phyloP scores from a whole-genome alignment of 2,113 vertebrate species.

The Indicator maculatus region DNA sequence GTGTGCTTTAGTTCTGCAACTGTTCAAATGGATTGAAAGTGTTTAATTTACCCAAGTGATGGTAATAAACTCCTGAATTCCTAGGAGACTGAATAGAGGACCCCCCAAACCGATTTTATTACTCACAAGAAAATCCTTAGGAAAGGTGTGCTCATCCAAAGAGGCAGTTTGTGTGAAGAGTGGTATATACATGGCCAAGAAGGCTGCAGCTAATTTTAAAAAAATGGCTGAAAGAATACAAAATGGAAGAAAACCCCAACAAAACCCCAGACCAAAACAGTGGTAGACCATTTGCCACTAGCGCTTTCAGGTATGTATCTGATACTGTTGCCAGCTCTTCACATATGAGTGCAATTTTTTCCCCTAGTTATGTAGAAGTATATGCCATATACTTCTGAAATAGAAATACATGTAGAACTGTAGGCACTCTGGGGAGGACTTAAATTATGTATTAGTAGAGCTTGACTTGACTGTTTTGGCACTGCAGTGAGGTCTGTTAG shows the following conservation, averaged over 20 bases:
- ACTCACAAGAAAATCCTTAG: not conserved
- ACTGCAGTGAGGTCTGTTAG: constrained; percentile 34
- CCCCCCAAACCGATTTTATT: not conserved
- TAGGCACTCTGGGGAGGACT: not conserved
- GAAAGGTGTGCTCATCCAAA: not conserved
- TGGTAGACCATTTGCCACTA: not conserved
- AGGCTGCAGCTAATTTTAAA: not conserved
- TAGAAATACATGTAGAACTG: not conserved
- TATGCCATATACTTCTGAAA: not conserved
- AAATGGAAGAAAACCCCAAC: not conserved
- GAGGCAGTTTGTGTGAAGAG: not conserved
- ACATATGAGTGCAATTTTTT: not conserved
- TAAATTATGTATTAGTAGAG: constrained; percentile 46
- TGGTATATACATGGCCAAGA: not conserved
- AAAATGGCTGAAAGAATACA: not conserved
- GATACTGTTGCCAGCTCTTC: not conserved
- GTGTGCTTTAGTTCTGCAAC: constrained; percentile 58
- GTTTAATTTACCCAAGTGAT: not conserved
- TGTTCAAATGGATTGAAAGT: constrained; percentile 43
- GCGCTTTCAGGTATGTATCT: not conserved
- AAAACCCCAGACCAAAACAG: not conserved
- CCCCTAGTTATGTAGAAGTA: not conserved
- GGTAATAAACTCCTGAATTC: constrained; percentile 12
- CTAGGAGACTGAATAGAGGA: not conserved
- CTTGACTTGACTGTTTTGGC: constrained; percentile 44